phyloP scores from a whole-genome alignment of 2,113 vertebrate species.

The Mesembrinibis cayennensis region DNA sequence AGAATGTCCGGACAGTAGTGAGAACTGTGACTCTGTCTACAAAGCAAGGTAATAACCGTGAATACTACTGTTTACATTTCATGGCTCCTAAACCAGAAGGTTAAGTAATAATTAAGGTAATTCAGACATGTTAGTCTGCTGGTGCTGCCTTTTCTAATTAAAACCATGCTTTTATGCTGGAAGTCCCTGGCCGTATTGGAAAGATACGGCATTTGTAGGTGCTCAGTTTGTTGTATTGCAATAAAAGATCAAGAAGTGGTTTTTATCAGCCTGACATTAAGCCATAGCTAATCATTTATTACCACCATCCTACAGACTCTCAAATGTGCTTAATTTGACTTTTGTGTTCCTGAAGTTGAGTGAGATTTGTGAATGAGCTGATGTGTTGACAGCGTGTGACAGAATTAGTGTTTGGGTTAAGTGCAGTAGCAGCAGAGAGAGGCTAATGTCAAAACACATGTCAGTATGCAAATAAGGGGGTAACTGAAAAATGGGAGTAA shows the following conservation, averaged over 20 bases:
- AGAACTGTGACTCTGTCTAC: slow-evolving; percentile 69
- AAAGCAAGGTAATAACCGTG: slow-evolving; percentile 74
- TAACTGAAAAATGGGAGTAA: not conserved
- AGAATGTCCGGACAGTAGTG: slow-evolving; percentile 77
- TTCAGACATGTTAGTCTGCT: not conserved
- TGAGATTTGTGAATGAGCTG: not conserved
- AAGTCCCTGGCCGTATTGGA: not conserved
- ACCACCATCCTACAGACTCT: not conserved
- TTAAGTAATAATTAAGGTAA: not conserved
- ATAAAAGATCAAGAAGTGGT: not conserved
- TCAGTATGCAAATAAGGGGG: not conserved
- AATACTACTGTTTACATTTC: not conserved
- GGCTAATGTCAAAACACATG: not conserved
- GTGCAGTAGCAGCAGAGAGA: not conserved
- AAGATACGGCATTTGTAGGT: not conserved
- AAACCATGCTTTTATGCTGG: not conserved
- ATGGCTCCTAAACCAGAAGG: not conserved
- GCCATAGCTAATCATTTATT: not conserved
- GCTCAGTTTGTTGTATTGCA: not conserved
- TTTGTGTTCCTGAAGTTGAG: not conserved
- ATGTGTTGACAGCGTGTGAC: not conserved
- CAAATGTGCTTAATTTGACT: not conserved
- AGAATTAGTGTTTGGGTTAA: not conserved
- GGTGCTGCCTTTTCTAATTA: not conserved
- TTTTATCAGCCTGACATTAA: not conserved